A percentile compares a stretch with the other conserved stretches of the same genome.
phyloP scores from a whole-genome alignment of 2,888 invertebrate genomes.

The Callimorpha dominula region DNA sequence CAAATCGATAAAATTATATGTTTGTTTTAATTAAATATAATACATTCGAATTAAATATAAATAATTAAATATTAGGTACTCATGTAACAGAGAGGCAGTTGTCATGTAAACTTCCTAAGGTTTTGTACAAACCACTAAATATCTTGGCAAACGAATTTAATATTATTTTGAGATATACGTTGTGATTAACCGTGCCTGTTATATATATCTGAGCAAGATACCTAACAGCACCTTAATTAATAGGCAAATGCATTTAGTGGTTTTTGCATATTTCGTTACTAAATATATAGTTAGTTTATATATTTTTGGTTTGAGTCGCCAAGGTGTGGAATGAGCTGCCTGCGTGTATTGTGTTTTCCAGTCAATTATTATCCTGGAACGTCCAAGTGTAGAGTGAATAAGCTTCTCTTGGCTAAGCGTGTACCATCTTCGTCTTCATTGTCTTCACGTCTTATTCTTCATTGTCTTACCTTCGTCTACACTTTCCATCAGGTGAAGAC shows the following conservation, averaged over 20 bases:
- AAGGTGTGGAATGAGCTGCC: too few species aligned
- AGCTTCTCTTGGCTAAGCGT: too few species aligned
- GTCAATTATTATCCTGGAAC: too few species aligned
- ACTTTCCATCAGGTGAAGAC: too few species aligned
- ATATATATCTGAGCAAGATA: slow-evolving; percentile 11
- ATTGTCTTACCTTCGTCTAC: too few species aligned
- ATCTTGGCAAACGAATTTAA: background rate
- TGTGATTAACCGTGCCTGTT: slow-evolving; percentile 10
- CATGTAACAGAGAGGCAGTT: background rate
- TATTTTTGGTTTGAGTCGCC: too few species aligned
- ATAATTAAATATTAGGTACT: background rate
- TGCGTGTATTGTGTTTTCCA: too few species aligned
- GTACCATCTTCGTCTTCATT: too few species aligned
- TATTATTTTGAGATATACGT: background rate
- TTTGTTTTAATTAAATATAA: background rate
- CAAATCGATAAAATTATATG: background rate
- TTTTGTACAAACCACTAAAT: background rate
- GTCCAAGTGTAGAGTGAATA: too few species aligned
- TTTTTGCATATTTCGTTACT: background rate
- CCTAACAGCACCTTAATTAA: background rate
- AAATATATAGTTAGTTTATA: too few species aligned
- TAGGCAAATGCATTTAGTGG: background rate
- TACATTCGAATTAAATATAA: background rate
- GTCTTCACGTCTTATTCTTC: too few species aligned
- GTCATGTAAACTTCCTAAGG: background rate